These are phyloP conservation scores for Drosophila colorata DNA, from an alignment of 2,888 invertebrate species.

Conservation along the genomic window DNA sequence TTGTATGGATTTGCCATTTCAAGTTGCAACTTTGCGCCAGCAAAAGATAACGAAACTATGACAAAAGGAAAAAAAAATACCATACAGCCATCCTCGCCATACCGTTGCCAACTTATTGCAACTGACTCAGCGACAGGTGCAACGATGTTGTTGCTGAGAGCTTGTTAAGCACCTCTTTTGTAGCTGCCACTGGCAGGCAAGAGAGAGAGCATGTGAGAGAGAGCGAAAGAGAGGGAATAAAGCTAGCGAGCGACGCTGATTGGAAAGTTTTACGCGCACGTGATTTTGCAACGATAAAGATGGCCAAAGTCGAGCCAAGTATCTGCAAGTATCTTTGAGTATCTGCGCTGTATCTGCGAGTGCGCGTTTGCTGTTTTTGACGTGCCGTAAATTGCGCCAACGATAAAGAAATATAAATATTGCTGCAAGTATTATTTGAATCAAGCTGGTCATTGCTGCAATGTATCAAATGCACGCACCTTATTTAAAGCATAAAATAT, in stretches of 20 bases:
- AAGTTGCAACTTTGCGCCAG: slow-evolving; percentile 65
- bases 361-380: slow-evolving; percentile 44
- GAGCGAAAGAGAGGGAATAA: background rate
- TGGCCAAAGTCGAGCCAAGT: slow-evolving; percentile 41
- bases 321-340: slow-evolving; percentile 24
- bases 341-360: slow-evolving; percentile 31
- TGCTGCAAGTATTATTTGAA: background rate
- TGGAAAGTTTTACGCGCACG: slow-evolving; percentile 80
- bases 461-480: slow-evolving; percentile 1
- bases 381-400: slow-evolving; percentile 58
- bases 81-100: background rate
- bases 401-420: slow-evolving; percentile 28
- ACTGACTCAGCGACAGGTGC: slow-evolving; percentile 52
- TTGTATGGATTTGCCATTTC: slow-evolving; percentile 80
- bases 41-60: slow-evolving; percentile 68
- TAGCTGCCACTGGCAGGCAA: slow-evolving; percentile 11
- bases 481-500: slow-evolving; percentile 9
- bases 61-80: slow-evolving; percentile 44
- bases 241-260: slow-evolving; percentile 53
- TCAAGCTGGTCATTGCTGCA: slow-evolving; percentile 21
- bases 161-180: slow-evolving; percentile 72
- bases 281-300: slow-evolving; percentile 69
- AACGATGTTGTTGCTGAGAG: slow-evolving; percentile 58
- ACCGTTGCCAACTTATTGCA: slow-evolving; percentile 57
- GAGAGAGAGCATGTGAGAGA: background rate